Percentiles rank a stretch among this genome's conserved stretches.
These are phyloP conservation scores for Diplazon laetatorius DNA, from an alignment of 2,888 invertebrate species.

Conservation along the genomic window DNA sequence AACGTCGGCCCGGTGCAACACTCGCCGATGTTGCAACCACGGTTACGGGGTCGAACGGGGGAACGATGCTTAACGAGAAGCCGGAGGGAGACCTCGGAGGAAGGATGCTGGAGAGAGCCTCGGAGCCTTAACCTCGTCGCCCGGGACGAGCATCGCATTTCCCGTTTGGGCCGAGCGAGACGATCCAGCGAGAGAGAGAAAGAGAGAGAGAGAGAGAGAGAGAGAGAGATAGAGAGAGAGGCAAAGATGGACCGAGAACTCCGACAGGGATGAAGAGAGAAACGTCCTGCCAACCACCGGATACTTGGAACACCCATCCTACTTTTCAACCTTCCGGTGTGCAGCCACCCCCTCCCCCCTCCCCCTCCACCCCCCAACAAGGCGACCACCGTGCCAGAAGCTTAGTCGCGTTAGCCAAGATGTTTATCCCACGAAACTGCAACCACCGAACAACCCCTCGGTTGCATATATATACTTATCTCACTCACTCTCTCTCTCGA, in stretches of 20 bases:
- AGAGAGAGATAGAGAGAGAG: conserved; percentile 1
- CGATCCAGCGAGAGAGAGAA: conserved; percentile 17
- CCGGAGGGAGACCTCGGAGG: background rate
- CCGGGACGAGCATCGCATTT: conserved; percentile 51
- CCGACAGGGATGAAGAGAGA: conserved; percentile 23
- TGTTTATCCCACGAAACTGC: conserved; percentile 51
- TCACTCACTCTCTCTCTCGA: background rate
- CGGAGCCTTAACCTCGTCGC: conserved; percentile 54
- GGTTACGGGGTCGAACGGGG: conserved; percentile 11
- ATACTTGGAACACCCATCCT: conserved; percentile 38
- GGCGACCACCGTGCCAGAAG: conserved; percentile 40
- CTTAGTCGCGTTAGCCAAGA: conserved; percentile 42
- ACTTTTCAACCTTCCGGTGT: conserved; percentile 54
- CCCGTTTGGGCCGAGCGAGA: conserved; percentile 17
- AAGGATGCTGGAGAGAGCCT: conserved; percentile 40
- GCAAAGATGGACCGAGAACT: background rate
- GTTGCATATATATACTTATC: background rate
- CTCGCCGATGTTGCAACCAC: conserved; percentile 39
- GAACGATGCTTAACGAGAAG: conserved; percentile 58
- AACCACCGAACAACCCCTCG: conserved; percentile 13
- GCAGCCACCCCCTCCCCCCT: too few species aligned
- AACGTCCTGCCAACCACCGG: conserved; percentile 55
- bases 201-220: conserved; percentile 3
- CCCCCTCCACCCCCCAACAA: too few species aligned
- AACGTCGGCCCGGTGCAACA: conserved; percentile 15